Percentiles rank a stretch among this genome's conserved stretches.
phyloP scores from a whole-genome alignment of 1,140 invertebrate genomes.

The Hycleus phaleratus region DNA sequence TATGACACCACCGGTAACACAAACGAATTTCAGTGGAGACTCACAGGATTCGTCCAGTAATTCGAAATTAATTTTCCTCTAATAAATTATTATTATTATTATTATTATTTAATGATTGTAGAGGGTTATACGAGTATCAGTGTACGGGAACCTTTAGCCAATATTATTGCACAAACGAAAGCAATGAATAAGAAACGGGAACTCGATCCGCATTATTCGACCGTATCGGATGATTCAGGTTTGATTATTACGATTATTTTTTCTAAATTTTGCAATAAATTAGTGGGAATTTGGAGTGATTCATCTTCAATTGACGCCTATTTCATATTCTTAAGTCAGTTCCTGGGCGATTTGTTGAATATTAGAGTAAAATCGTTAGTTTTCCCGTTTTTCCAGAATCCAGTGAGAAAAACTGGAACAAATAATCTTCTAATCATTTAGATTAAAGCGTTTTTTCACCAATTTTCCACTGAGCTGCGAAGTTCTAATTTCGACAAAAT shows the following conservation, averaged over 20 bases:
- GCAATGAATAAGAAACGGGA: conserved; percentile 44
- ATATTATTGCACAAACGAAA: conserved; percentile 53
- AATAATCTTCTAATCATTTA: too few relatives aligned
- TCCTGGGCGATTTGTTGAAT: too few relatives aligned
- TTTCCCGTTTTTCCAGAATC: too few relatives aligned
- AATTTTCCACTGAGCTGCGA: not conserved
- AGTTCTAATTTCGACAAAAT: not conserved
- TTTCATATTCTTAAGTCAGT: too few relatives aligned
- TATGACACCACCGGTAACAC: conserved; percentile 72
- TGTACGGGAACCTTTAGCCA: conserved; percentile 75
- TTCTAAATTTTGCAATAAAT: too few relatives aligned
- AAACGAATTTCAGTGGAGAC: conserved; percentile 72
- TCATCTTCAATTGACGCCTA: too few relatives aligned
- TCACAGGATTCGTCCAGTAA: conserved; percentile 76
- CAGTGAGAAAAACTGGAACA: too few relatives aligned
- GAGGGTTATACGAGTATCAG: conserved; percentile 88
- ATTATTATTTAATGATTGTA: conserved; percentile 40
- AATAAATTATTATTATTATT: not conserved
- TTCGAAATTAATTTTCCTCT: not conserved
- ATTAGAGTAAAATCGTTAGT: too few relatives aligned
- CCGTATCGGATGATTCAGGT: conserved; percentile 80
- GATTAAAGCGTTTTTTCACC: not conserved
- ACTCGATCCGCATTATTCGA: conserved; percentile 69
- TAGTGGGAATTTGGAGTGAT: too few relatives aligned
- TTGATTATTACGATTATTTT: conserved; percentile 3